phyloP scores from a whole-genome alignment of 2,113 vertebrate species.

The Clarias magur region DNA sequence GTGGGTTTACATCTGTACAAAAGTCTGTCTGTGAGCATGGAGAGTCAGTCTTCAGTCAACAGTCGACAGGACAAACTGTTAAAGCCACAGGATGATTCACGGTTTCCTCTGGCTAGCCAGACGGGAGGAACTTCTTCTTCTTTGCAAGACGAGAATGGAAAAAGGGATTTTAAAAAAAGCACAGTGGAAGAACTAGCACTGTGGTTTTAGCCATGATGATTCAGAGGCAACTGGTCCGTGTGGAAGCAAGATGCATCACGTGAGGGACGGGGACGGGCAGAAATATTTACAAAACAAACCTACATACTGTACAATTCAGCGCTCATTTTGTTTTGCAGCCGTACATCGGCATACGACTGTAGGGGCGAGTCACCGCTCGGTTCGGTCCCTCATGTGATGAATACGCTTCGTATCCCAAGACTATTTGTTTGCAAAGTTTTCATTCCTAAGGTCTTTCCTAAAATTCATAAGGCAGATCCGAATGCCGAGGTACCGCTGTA shows the following conservation, averaged over 20 bases:
- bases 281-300: neutral
- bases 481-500: no score
- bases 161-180: neutral
- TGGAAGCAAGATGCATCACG: neutral
- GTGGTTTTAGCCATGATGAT: neutral
- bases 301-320: neutral
- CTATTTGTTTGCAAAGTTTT: no score
- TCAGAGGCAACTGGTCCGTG: neutral
- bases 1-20: conserved; percentile 12
- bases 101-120: neutral
- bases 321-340: neutral
- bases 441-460: no score
- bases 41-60: neutral
- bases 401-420: no score
- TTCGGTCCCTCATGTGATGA: no score
- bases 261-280: neutral
- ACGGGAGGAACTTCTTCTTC: neutral
- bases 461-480: no score
- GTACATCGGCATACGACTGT: no score
- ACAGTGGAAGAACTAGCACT: neutral
- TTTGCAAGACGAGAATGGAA: neutral
- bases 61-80: neutral
- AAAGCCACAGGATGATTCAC: conserved; percentile 14
- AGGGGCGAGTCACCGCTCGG: no score
- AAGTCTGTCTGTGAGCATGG: conserved; percentile 20